Evolutionary conservation across 2,113 vertebrate genomes (phyloP).

Genomic region (Pipa parva): DNA sequence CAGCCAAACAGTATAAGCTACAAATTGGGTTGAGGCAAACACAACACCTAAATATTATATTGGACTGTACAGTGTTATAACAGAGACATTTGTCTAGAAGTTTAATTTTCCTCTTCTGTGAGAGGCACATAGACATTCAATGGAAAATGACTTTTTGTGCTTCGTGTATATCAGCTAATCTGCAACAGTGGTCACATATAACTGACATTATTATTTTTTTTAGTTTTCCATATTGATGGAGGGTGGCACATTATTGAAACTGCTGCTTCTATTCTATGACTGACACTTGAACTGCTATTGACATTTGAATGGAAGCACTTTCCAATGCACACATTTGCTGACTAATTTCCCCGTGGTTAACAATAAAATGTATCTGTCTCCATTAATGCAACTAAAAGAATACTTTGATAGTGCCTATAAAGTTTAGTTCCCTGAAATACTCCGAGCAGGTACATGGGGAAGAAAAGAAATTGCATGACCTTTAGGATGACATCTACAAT

Average conservation of each 20-base stretch:
- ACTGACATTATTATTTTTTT: too few relatives aligned
- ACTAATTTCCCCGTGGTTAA: slow-evolving; percentile 6
- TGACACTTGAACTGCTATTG: background rate
- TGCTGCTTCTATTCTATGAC: slow-evolving; percentile 11
- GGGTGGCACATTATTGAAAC: slow-evolving; percentile 13
- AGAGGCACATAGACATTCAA: too few relatives aligned
- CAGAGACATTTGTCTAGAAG: too few relatives aligned
- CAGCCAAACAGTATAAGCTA: too few relatives aligned
- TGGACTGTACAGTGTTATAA: too few relatives aligned
- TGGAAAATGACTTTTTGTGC: too few relatives aligned
- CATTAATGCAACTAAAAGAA: background rate
- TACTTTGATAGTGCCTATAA: background rate
- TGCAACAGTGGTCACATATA: too few relatives aligned
- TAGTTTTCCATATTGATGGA: slow-evolving; percentile 11
- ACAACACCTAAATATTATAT: too few relatives aligned
- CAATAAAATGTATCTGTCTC: slow-evolving; percentile 18
- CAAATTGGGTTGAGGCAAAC: too few relatives aligned
- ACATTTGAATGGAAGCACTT: slow-evolving; percentile 6
- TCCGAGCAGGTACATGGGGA: slow-evolving; percentile 11
- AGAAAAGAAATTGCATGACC: slow-evolving; percentile 12
- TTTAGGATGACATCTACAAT: slow-evolving; percentile 22
- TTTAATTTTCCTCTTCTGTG: too few relatives aligned
- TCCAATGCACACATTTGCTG: slow-evolving; percentile 2
- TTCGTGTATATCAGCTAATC: too few relatives aligned
- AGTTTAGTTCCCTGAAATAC: slow-evolving; percentile 11